phyloP scores from a whole-genome alignment of 2,113 vertebrate genomes.

The Heterotis niloticus region DNA sequence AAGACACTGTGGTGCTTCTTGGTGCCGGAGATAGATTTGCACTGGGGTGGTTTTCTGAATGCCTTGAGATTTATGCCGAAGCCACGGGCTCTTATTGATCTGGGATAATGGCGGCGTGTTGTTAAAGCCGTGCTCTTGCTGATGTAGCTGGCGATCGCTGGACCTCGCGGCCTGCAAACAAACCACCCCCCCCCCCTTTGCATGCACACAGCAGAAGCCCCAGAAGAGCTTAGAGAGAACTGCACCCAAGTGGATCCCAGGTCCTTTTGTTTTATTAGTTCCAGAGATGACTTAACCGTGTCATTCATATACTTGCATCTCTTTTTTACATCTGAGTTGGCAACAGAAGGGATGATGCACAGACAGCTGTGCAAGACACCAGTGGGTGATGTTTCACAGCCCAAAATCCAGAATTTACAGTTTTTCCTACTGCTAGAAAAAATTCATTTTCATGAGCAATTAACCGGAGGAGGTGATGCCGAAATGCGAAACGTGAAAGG shows the following conservation, averaged over 20 bases:
- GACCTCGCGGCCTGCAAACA: background rate
- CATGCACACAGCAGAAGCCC: background rate
- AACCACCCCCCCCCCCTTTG: background rate
- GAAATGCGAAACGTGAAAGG: conserved; percentile 22
- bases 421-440: conserved; percentile 22
- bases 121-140: conserved; percentile 40
- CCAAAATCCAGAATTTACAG: background rate
- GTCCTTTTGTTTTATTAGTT: background rate
- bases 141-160: conserved; percentile 20
- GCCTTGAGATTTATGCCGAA: conserved; percentile 29
- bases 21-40: background rate
- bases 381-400: background rate
- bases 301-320: background rate
- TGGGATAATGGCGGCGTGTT: conserved; percentile 26
- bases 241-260: background rate
- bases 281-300: background rate
- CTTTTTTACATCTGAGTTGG: background rate
- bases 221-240: background rate
- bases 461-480: conserved; percentile 33
- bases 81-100: conserved; percentile 36
- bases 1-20: background rate
- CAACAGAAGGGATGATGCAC: background rate
- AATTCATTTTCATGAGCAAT: conserved; percentile 44
- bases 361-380: background rate
- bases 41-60: background rate